These are phyloP conservation scores for Heliconius himera DNA, from an alignment of 1,140 invertebrate species.

Conservation along the genomic window DNA sequence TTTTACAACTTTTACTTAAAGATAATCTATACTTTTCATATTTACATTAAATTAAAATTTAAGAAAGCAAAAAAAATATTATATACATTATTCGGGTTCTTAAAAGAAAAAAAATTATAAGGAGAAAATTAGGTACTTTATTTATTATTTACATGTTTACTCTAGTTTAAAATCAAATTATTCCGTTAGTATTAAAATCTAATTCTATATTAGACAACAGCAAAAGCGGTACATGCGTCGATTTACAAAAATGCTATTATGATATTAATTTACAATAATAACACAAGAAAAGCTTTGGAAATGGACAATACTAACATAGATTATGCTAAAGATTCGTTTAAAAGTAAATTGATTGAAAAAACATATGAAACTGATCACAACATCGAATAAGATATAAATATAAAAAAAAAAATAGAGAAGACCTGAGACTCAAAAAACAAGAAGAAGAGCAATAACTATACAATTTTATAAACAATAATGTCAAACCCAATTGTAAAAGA, in stretches of 20 bases:
- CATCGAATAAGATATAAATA: background rate
- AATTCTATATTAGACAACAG: slow-evolving; percentile 11
- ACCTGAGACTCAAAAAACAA: background rate
- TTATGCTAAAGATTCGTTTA: background rate
- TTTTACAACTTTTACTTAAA: slow-evolving; percentile 4
- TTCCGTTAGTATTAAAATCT: background rate
- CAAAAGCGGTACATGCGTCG: background rate
- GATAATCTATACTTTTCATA: background rate
- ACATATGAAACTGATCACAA: background rate
- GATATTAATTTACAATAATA: background rate
- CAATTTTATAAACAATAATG: background rate
- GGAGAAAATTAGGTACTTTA: slow-evolving; percentile 61
- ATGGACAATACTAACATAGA: background rate
- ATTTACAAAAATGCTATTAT: background rate
- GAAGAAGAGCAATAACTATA: background rate
- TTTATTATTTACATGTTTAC: slow-evolving; percentile 2
- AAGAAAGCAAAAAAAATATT: background rate
- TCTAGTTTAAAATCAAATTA: slow-evolving; percentile 15
- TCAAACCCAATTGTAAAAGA: background rate
- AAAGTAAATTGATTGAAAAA: background rate
- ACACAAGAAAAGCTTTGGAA: background rate
- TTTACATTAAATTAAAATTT: background rate
- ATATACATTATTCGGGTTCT: background rate
- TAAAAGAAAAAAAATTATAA: slow-evolving; percentile 32
- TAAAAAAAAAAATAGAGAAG: background rate